Evolutionary conservation across 2,113 vertebrate species (phyloP).

Genomic region (Anser cygnoides): DNA sequence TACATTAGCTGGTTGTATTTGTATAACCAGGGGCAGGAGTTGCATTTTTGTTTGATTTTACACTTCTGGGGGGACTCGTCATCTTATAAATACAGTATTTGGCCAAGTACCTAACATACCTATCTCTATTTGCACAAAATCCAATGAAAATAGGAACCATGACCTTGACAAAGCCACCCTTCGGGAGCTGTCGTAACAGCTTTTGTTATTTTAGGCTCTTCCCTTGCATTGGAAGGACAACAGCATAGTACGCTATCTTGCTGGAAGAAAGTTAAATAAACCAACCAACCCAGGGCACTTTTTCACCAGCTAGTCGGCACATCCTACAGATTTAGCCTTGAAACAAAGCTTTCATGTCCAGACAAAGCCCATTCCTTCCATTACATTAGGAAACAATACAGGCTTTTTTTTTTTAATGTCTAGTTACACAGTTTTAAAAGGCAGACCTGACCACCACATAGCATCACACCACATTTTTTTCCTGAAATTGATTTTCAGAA

Average conservation of each 20-base stretch:
- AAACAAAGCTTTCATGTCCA: not conserved
- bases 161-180: slow-evolving; percentile 15
- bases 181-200: not conserved
- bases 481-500: not conserved
- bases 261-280: slow-evolving; percentile 34
- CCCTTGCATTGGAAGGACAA: slow-evolving; percentile 5
- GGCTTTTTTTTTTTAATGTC: not conserved
- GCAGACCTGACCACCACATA: not conserved
- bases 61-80: not conserved
- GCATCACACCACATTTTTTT: not conserved
- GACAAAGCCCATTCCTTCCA: not conserved
- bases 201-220: slow-evolving; percentile 34
- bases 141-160: not conserved
- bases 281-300: not conserved
- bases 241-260: not conserved
- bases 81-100: not conserved
- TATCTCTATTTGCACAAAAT: slow-evolving; percentile 2
- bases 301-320: not conserved
- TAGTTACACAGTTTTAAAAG: not conserved
- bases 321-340: not conserved
- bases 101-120: not conserved
- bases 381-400: not conserved
- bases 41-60: not conserved
- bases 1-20: not conserved
- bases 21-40: not conserved